These are phyloP conservation scores for Brachyptera risi DNA, from an alignment of 2,888 invertebrate species.

Conservation along the genomic window DNA sequence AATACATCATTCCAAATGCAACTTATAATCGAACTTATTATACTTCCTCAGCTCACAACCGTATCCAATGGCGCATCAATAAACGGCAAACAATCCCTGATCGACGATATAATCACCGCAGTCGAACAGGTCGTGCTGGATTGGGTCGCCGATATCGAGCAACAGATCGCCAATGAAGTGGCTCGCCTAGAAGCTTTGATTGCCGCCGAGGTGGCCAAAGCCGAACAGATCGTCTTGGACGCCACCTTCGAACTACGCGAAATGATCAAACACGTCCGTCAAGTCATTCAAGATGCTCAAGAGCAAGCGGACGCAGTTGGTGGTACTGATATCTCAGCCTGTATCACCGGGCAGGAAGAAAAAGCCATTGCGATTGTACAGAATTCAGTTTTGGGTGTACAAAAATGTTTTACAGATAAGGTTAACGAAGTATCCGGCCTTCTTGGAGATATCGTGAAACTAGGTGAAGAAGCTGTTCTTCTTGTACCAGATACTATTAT, in stretches of 20 bases:
- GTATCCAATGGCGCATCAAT: not conserved
- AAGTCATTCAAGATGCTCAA: not conserved
- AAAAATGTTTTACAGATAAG: not conserved
- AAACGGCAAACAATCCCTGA: no score
- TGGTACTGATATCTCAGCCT: conserved; percentile 4
- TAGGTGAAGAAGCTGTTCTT: not conserved
- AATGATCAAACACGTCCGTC: not conserved
- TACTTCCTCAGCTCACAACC: not conserved
- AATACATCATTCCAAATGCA: no score
- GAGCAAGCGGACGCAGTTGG: not conserved
- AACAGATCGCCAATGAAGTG: conserved; percentile 5
- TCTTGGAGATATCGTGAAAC: not conserved
- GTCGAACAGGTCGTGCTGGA: not conserved
- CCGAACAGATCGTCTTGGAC: not conserved
- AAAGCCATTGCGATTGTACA: not conserved
- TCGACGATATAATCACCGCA: not conserved
- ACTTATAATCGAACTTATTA: no score
- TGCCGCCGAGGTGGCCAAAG: not conserved
- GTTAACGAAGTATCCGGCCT: not conserved
- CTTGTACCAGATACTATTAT: not conserved
- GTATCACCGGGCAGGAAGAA: conserved; percentile 7
- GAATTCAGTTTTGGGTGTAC: not conserved
- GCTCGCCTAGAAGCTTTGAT: not conserved
- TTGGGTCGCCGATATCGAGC: not conserved
- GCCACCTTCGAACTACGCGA: not conserved